Conservation (phyloP, 2,113 vertebrate genomes). For the Elgaria multicarinata region DNA sequence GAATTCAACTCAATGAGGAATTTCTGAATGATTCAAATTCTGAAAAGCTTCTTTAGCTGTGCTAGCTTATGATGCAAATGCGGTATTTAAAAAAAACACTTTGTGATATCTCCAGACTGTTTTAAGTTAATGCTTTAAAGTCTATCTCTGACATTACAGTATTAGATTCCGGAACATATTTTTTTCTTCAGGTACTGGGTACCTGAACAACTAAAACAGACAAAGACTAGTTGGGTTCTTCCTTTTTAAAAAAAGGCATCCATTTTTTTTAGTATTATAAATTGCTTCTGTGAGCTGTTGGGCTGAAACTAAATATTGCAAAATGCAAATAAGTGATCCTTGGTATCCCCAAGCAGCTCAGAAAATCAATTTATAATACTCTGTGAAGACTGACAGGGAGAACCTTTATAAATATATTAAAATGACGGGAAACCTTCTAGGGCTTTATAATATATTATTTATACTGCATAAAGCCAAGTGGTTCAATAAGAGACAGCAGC, state of each 20-base stretch:
- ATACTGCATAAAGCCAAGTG: background rate
- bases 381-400: conserved; percentile 8
- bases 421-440: conserved; percentile 21
- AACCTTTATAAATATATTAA: conserved; percentile 35
- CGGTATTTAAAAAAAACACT: background rate
- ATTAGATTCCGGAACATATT: background rate
- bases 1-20: background rate
- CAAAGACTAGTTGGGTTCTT: background rate
- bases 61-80: no score
- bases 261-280: background rate
- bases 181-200: background rate
- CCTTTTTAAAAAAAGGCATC: conserved; percentile 10
- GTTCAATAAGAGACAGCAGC: conserved; percentile 10
- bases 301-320: background rate
- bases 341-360: background rate
- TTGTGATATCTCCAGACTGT: background rate
- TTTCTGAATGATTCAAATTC: background rate
- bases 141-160: background rate
- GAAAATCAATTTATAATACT: conserved; percentile 30
- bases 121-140: conserved; percentile 16
- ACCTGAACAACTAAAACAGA: background rate
- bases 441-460: conserved; percentile 24
- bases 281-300: conserved; percentile 20
- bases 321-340: conserved; percentile 9
- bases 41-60: no score